Conservation (phyloP, 1,140 invertebrate species). For the Meloidogyne chitwoodi region DNA sequence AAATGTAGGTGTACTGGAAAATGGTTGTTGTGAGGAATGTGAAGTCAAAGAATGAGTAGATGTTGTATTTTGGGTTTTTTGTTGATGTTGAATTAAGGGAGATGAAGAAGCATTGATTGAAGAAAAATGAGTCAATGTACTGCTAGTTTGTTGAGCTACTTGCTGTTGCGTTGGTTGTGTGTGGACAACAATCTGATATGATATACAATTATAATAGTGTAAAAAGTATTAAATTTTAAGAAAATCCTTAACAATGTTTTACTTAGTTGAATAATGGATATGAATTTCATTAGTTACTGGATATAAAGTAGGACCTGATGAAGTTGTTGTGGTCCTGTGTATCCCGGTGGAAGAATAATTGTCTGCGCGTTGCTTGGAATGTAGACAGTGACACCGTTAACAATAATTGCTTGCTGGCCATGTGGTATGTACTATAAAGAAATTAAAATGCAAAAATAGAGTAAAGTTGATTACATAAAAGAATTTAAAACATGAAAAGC, state of each 20-base stretch:
- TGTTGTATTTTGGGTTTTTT: not conserved
- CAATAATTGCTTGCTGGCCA: conserved; percentile 9
- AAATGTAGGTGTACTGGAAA: not conserved
- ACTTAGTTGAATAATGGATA: too few relatives aligned
- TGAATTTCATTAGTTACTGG: too few relatives aligned
- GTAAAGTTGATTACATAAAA: not conserved
- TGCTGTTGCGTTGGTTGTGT: conserved; percentile 1
- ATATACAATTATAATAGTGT: too few relatives aligned
- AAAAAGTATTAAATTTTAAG: too few relatives aligned
- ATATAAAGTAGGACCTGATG: not conserved
- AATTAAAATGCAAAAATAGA: too few relatives aligned
- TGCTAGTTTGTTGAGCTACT: not conserved
- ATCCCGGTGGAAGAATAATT: conserved; percentile 15
- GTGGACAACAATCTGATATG: not conserved
- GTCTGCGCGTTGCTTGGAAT: conserved; percentile 20
- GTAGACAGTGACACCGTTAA: conserved; percentile 17
- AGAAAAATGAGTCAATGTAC: not conserved
- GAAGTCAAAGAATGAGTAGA: not conserved
- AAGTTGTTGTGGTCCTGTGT: conserved; percentile 11
- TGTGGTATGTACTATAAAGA: not conserved
- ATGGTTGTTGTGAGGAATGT: not conserved
- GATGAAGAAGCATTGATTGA: not conserved
- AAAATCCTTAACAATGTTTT: too few relatives aligned
- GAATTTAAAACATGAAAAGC: not conserved
- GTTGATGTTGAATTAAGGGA: not conserved